Conservation (phyloP, 2,113 vertebrate species). For the Pterocles gutturalis region DNA sequence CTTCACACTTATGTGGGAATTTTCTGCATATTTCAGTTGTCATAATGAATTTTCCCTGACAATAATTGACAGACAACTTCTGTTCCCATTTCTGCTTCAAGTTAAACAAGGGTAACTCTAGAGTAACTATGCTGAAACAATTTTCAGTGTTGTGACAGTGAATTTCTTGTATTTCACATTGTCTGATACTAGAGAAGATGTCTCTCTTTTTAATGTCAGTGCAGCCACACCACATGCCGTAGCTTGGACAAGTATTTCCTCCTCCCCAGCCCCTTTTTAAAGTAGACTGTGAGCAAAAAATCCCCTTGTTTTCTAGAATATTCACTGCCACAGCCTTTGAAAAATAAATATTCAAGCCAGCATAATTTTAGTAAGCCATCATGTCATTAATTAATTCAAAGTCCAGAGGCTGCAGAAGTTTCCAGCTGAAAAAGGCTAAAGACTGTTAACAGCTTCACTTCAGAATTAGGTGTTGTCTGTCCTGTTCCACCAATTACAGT, state of each 20-base stretch:
- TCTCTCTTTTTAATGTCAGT: neutral
- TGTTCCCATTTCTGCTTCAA: neutral
- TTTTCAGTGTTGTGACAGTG: neutral
- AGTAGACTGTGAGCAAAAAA: neutral
- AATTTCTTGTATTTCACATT: neutral
- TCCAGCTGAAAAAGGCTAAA: neutral
- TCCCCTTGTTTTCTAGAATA: neutral
- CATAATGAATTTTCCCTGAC: neutral
- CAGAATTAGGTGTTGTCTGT: neutral
- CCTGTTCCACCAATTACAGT: neutral
- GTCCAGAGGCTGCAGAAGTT: neutral
- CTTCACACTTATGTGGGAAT: neutral
- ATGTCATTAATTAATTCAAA: neutral
- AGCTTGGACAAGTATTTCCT: neutral
- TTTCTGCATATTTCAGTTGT: neutral
- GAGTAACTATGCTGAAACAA: accelerated
- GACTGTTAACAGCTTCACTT: neutral
- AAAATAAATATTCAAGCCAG: neutral
- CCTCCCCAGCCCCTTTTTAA: neutral
- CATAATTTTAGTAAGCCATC: neutral
- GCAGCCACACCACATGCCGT: neutral
- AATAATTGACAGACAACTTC: neutral
- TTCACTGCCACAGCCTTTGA: neutral
- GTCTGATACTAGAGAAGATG: neutral
- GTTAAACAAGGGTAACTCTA: neutral